These are phyloP conservation scores for Melipona beecheii DNA, from an alignment of 2,888 invertebrate species.

Conservation along the genomic window DNA sequence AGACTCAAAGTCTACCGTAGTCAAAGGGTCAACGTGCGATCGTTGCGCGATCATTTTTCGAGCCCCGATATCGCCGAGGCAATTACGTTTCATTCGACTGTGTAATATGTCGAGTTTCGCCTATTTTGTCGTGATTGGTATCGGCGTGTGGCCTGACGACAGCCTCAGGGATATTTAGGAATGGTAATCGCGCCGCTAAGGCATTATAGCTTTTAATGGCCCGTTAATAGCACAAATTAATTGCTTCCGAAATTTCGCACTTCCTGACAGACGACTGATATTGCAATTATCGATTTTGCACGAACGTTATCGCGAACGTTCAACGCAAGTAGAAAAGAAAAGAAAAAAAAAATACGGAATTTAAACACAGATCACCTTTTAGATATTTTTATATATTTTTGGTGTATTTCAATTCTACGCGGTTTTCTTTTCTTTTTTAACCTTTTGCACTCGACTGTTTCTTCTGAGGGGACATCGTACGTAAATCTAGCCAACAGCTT, in stretches of 20 bases:
- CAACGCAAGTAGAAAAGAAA: too few species aligned
- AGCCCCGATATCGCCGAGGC: not conserved
- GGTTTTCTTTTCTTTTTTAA: too few species aligned
- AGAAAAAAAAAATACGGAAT: too few species aligned
- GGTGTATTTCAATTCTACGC: too few species aligned
- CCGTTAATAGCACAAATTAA: slow-evolving; percentile 48
- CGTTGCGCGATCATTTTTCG: not conserved
- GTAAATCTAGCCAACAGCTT: too few species aligned
- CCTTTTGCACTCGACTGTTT: too few species aligned
- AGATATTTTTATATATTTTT: too few species aligned
- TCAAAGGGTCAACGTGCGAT: not conserved
- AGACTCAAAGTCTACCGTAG: too few species aligned
- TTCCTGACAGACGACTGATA: not conserved
- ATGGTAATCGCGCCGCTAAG: slow-evolving; percentile 10
- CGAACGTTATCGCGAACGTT: not conserved
- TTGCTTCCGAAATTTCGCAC: slow-evolving; percentile 19
- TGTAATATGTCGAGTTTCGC: slow-evolving; percentile 16
- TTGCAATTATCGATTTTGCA: too few species aligned
- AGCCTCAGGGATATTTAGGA: slow-evolving; percentile 23
- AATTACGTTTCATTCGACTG: slow-evolving; percentile 31
- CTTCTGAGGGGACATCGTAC: too few species aligned
- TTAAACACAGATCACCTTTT: too few species aligned
- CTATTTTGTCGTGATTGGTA: slow-evolving; percentile 6
- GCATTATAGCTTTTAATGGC: slow-evolving; percentile 26
- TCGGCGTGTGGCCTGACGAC: not conserved